Conservation (phyloP, 2,888 invertebrate species). For the Cantharis flavilabris region DNA sequence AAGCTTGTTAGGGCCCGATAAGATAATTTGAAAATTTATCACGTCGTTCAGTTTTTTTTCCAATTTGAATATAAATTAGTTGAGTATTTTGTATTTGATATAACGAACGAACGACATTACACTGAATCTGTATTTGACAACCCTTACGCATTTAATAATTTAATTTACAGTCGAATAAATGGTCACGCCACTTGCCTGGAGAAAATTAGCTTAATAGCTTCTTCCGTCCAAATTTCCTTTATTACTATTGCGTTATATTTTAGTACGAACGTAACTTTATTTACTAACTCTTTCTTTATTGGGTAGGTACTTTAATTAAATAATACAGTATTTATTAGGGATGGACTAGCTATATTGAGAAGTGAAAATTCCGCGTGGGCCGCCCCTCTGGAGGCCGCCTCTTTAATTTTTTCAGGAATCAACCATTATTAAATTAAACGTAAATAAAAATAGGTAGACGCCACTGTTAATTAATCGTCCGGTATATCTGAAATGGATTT, state of each 20-base stretch:
- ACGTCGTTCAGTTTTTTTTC: conserved; percentile 7
- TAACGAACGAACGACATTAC: conserved; percentile 13
- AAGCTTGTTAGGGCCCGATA: neutral
- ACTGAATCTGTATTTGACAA: conserved; percentile 25
- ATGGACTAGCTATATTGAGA: neutral
- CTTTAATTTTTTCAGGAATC: too few relatives aligned
- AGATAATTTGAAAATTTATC: conserved; percentile 9
- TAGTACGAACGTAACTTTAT: conserved; percentile 18
- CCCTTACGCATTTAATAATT: conserved; percentile 25
- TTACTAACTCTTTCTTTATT: conserved; percentile 11
- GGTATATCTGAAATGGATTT: too few relatives aligned
- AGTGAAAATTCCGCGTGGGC: too few relatives aligned
- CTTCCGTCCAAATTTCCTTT: conserved; percentile 17
- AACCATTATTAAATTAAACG: too few relatives aligned
- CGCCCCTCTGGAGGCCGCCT: too few relatives aligned
- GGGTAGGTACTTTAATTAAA: neutral
- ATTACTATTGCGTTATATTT: conserved; percentile 23
- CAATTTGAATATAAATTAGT: conserved; percentile 17
- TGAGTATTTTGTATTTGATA: conserved; percentile 14
- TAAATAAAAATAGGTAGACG: too few relatives aligned
- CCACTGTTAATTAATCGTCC: too few relatives aligned
- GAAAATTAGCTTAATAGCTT: conserved; percentile 22
- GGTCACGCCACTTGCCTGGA: conserved; percentile 19
- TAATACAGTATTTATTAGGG: neutral
- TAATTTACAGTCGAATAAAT: conserved; percentile 26